A percentile compares a stretch with the other conserved stretches of the same genome.
Evolutionary conservation across 2,888 invertebrate genomes (phyloP).

Genomic region (Marasmarcha lunaedactyla): DNA sequence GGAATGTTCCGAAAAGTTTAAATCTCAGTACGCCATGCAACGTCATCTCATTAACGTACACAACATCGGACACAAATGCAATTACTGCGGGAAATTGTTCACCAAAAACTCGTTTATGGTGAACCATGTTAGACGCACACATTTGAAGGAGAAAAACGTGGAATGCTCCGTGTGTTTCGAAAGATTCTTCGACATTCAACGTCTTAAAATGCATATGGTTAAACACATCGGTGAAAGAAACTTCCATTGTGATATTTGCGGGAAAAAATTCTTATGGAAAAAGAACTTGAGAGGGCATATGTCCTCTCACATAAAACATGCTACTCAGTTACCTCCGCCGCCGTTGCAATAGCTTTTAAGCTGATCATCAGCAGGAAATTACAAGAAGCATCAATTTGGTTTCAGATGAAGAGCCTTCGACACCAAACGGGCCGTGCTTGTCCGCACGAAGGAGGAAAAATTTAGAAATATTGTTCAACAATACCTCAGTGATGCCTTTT

Average conservation of each 20-base stretch:
- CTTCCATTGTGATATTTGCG: constrained; percentile 69
- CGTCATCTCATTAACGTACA: constrained; percentile 36
- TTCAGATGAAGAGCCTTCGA: constrained; percentile 45
- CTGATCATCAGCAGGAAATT: background rate
- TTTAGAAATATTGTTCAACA: constrained; percentile 51
- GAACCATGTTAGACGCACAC: constrained; percentile 38
- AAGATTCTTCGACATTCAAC: constrained; percentile 36
- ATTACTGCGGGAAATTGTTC: constrained; percentile 37
- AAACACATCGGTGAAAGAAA: constrained; percentile 60
- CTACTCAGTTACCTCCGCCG: background rate
- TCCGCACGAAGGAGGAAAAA: constrained; percentile 47
- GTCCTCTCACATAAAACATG: constrained; percentile 29
- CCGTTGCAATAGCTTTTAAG: background rate
- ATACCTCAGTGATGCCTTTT: constrained; percentile 49
- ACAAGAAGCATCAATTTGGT: constrained; percentile 43
- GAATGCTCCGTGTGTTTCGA: constrained; percentile 39
- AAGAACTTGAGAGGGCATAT: constrained; percentile 70
- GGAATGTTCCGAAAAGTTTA: constrained; percentile 39
- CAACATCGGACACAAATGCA: constrained; percentile 37
- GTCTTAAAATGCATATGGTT: constrained; percentile 50
- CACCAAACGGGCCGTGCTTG: constrained; percentile 31
- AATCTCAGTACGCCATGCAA: constrained; percentile 34
- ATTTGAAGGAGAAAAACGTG: constrained; percentile 47
- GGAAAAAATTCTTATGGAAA: constrained; percentile 67
- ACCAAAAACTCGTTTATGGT: constrained; percentile 40